Percentiles rank a stretch among this genome's conserved stretches.
These are phyloP conservation scores for Drosophila aff. DNA, from an alignment of 1,140 invertebrate species.

Conservation along the genomic window DNA sequence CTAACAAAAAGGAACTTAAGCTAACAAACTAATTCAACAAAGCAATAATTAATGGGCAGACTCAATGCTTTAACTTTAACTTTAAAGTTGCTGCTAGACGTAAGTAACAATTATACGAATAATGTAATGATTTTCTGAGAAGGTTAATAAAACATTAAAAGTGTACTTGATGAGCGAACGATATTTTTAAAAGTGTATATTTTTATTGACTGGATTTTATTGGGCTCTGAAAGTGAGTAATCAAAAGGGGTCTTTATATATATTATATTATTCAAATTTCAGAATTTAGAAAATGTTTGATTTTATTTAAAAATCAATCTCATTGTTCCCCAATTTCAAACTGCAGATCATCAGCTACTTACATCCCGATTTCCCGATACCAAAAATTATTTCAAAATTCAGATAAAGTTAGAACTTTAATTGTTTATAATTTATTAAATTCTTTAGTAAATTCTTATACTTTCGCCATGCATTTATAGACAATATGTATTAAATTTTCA, in stretches of 20 bases:
- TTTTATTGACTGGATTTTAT: no score
- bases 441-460: constrained; percentile 62
- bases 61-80: constrained; percentile 69
- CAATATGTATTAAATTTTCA: constrained; percentile 33
- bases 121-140: constrained; percentile 71
- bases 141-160: constrained; percentile 70
- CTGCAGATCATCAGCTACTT: not conserved
- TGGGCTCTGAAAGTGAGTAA: not conserved
- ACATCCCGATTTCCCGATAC: not conserved
- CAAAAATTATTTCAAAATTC: not conserved
- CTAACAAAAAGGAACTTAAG: constrained; percentile 55
- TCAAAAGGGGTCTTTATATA: not conserved
- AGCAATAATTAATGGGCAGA: constrained; percentile 67
- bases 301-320: no score
- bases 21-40: constrained; percentile 67
- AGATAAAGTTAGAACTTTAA: not conserved
- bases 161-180: constrained; percentile 33
- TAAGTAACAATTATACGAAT: constrained; percentile 72
- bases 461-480: constrained; percentile 47
- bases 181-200: not conserved
- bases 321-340: no score
- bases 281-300: no score
- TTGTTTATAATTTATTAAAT: constrained; percentile 47
- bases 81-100: constrained; percentile 65
- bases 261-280: no score